Conservation (phyloP, 2,113 vertebrate species). For the Callipepla californica region DNA sequence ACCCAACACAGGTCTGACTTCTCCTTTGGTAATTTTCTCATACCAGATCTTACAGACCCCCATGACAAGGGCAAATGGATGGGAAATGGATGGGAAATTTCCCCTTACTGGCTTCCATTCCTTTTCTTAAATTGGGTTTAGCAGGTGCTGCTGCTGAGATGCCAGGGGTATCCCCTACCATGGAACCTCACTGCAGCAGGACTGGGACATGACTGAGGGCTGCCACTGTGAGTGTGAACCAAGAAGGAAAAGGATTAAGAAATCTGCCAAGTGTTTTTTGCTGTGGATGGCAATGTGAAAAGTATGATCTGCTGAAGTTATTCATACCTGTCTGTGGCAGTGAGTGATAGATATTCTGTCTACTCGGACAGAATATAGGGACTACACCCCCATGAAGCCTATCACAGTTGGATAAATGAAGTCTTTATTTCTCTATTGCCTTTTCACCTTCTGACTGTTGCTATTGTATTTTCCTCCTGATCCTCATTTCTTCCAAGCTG, state of each 20-base stretch:
- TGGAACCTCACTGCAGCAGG: fast-evolving
- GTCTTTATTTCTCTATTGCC: not conserved
- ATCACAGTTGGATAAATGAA: not conserved
- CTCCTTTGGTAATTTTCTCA: not conserved
- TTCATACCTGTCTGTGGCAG: not conserved
- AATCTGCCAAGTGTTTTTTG: fast-evolving
- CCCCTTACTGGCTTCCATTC: not conserved
- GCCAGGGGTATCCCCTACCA: not conserved
- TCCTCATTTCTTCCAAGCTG: not conserved
- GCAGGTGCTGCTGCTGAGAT: not conserved
- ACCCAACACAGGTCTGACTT: not conserved
- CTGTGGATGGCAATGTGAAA: not conserved
- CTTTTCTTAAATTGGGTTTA: not conserved
- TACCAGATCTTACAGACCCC: not conserved
- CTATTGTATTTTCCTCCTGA: not conserved
- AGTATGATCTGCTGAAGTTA: not conserved
- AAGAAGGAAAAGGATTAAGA: not conserved
- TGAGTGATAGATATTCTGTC: not conserved
- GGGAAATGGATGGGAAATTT: not conserved
- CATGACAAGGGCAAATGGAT: not conserved
- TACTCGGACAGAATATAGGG: not conserved
- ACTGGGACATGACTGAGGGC: fast-evolving
- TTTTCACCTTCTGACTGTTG: not conserved
- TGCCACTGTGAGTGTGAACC: not conserved
- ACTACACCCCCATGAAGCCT: not conserved